Evolutionary conservation across 2,888 invertebrate species (phyloP).

Genomic region (Monopis laevigella): DNA sequence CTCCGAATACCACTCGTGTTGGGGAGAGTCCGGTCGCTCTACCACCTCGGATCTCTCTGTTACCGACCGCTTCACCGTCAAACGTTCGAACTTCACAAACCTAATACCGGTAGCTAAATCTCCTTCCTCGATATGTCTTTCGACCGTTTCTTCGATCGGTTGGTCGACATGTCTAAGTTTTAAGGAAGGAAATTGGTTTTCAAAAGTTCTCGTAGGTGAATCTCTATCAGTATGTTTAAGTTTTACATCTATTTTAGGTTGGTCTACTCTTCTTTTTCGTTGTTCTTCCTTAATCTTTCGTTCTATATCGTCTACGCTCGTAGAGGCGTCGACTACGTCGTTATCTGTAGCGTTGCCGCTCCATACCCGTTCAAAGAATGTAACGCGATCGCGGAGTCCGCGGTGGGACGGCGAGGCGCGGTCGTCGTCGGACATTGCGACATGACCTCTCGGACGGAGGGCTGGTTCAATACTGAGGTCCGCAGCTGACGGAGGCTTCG

Average conservation of each 20-base stretch:
- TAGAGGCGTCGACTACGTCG: conserved; percentile 47
- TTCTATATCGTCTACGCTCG: conserved; percentile 70
- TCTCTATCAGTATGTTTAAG: conserved; percentile 66
- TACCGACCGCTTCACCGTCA: conserved; percentile 73
- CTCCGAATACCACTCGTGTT: conserved; percentile 57
- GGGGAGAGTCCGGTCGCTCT: conserved; percentile 51
- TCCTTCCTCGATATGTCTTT: conserved; percentile 69
- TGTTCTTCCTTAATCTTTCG: conserved; percentile 64
- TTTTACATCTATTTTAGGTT: conserved; percentile 69
- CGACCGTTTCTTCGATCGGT: conserved; percentile 36
- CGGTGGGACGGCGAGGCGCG: conserved; percentile 61
- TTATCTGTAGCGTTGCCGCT: conserved; percentile 55
- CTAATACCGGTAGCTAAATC: conserved; percentile 70
- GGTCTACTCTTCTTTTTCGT: conserved; percentile 60
- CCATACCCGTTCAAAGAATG: conserved; percentile 84
- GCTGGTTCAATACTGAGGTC: conserved; percentile 66
- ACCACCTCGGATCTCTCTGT: conserved; percentile 39
- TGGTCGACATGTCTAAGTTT: conserved; percentile 54
- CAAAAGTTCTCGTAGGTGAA: conserved; percentile 43
- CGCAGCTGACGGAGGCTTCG: conserved; percentile 19
- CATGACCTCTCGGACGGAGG: conserved; percentile 57
- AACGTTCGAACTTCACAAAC: conserved; percentile 77
- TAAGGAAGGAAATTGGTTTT: conserved; percentile 46
- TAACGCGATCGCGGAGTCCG: conserved; percentile 77
- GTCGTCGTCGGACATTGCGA: conserved; percentile 61